Conservation (phyloP, 2,888 invertebrate species). For the Napeogenes sylphis region DNA sequence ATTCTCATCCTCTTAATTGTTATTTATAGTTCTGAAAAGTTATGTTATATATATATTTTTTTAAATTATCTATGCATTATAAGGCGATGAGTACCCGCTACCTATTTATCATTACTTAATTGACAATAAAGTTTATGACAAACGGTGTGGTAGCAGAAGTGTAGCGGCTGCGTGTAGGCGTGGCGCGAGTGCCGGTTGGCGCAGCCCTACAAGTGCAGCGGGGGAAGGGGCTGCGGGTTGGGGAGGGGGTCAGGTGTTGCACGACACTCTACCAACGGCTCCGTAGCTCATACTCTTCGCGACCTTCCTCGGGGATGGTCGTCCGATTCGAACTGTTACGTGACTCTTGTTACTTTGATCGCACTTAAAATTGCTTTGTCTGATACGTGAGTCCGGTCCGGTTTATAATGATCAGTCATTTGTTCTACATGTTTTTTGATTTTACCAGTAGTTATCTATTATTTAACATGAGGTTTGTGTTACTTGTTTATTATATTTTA, state of each 20-base stretch:
- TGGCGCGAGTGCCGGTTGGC: slow-evolving; percentile 50
- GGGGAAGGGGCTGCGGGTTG: slow-evolving; percentile 41
- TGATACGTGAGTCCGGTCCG: slow-evolving; percentile 21
- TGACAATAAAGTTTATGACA: slow-evolving; percentile 35
- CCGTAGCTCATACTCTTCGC: slow-evolving; percentile 51
- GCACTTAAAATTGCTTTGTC: slow-evolving; percentile 17
- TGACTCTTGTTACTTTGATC: slow-evolving; percentile 24
- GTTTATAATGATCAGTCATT: slow-evolving; percentile 13
- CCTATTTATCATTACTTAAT: slow-evolving; percentile 24
- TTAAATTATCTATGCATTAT: too few relatives aligned
- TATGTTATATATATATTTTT: too few relatives aligned
- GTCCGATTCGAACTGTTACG: slow-evolving; percentile 13
- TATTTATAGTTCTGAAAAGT: too few relatives aligned
- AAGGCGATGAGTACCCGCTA: too few relatives aligned
- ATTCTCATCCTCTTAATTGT: too few relatives aligned
- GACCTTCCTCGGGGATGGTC: slow-evolving; percentile 34
- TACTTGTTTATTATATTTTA: slow-evolving; percentile 12
- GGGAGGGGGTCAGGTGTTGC: slow-evolving; percentile 63
- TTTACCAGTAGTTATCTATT: slow-evolving; percentile 9
- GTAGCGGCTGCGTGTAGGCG: slow-evolving; percentile 46
- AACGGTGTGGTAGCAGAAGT: slow-evolving; percentile 27
- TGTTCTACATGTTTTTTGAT: slow-evolving; percentile 9
- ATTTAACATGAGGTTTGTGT: slow-evolving; percentile 22
- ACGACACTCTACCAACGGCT: slow-evolving; percentile 43
- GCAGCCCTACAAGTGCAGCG: slow-evolving; percentile 71